Base-by-base conservation (phyloP, 2,113 vertebrate species). In the Elgaria multicarinata region DNA sequence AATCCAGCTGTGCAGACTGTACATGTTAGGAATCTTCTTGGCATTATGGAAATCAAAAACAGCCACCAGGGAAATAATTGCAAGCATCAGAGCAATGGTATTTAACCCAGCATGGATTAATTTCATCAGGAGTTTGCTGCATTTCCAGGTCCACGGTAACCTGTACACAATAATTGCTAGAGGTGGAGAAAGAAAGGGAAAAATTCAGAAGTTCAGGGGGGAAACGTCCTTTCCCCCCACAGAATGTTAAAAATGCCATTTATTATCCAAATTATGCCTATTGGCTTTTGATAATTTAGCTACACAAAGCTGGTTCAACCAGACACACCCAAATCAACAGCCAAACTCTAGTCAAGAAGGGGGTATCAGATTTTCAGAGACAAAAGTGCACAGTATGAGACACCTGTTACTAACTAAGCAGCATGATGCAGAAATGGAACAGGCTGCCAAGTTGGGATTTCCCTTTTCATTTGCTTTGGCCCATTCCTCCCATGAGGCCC, bases 1-100 rank as follows among this genome's bases (percentile, higher is more conserved):
- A 91, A 99, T 91, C 99, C 99, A 99, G 97, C 99, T 99, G 97
- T 99, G 99, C 86, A 99, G 96, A 90, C 98, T 99, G 97, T 99
- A 99, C 98, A 99, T 98, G 94, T 99, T 98, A 87, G 98, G 97
- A 91, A 98, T 98, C 1, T 92, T 96, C 24, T n/a, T 80, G 88
- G 88, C 79, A 77, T 98, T 98, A 96, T 99, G 99, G 95, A 94
- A 98, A 4, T 99, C 98, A 96, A 99, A 99, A 85, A 96, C 99
- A 0, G 99, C 98, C 91, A 99, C 98, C 93, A 98, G 78, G 44
- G 98, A 87, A 90, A 99, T 95, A 69, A 98, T 96, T 6, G 95
- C 97, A 53, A 98, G 96, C 89, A 97, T 90, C 90, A 99, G 97
- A 64, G 98, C 98, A 64, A 97, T 89, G 3, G 98, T 67, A 78